Evolutionary conservation across 2,113 vertebrate species (phyloP).

Genomic region (Sclerurus mexicanus): DNA sequence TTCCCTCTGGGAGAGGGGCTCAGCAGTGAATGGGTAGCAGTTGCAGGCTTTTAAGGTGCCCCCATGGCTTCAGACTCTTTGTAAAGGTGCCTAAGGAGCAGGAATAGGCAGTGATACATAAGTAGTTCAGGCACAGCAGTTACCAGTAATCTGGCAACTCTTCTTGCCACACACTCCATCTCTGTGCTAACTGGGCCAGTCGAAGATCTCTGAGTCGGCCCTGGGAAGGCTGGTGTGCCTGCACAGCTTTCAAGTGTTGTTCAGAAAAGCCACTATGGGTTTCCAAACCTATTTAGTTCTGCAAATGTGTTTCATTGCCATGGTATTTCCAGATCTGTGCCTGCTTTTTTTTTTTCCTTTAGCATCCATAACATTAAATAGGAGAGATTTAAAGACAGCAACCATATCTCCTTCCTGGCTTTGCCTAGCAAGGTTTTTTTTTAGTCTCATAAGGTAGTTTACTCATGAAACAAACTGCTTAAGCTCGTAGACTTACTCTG

Average conservation of each 20-base stretch:
- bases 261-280: not conserved
- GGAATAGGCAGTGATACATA: not conserved
- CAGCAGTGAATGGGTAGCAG: not conserved
- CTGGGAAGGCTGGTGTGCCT: not conserved
- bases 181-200: not conserved
- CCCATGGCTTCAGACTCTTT: not conserved
- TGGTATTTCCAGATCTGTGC: not conserved
- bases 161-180: not conserved
- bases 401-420: not conserved
- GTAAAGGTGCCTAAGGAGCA: not conserved
- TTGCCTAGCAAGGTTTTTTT: not conserved
- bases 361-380: not conserved
- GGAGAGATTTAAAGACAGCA: not conserved
- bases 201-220: not conserved
- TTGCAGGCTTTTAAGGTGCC: not conserved
- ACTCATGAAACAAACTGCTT: not conserved
- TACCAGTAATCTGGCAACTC: not conserved
- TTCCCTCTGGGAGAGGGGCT: not conserved
- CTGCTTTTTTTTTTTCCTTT: not conserved
- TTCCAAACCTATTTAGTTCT: not conserved
- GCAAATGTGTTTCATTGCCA: not conserved
- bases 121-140: not conserved
- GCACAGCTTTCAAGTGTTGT: not conserved
- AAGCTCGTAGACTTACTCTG: not conserved
- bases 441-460: not conserved